Evolutionary conservation across 2,113 vertebrate genomes (phyloP), one percentile per base, ranked within the genome.

Genomic region (Tragelaphus imberbis): DNA sequence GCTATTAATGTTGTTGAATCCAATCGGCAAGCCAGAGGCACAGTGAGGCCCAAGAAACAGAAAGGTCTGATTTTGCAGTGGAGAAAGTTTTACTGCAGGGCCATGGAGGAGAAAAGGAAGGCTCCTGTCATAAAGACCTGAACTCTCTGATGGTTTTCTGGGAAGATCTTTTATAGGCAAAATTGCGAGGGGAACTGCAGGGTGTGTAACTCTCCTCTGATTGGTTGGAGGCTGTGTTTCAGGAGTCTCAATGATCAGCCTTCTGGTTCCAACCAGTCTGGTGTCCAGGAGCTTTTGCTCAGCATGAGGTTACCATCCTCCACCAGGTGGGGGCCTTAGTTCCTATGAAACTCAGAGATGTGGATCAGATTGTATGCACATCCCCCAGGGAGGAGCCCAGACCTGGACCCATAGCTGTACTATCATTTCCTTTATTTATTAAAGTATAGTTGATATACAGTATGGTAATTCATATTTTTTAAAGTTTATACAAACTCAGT

Each of bases 21-120:
- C 33, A n/a, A 16, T 71, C 7, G 1, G n/a, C 0, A 6, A 44
- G 71, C 11, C 12, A 0, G 11, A 77, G 0, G 23, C 19, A 77
- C 5, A 27, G 71, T 25, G 40, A 44, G 71, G 12, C 71, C 71
- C 44, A 44, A 44, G 21, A 27, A 25, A 27, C 6, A 3, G 40
- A 44, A 77, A 77, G 40, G 36, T 44, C 1, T 0, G 40, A 27
- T 23, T 77, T 14, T 77, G 12, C 40, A 77, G 19, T 56, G 55
- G 55, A 56, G 55, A 56, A 56, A 21, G 55, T 56, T 56, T 56
- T 56, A 56, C 7, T 56, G 55, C 55, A 56, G 2, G 40, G 40
- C 25, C 58, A 59, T 59, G 58, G 11, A 77, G 12, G 71, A 77
- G 40, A 77, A 77, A 14, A 12, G 71, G 6, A 23, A 23, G 23